Evolutionary conservation across 92 coral and sea anemone genomes (phyloP).

Genomic region (Muricea muricata): DNA sequence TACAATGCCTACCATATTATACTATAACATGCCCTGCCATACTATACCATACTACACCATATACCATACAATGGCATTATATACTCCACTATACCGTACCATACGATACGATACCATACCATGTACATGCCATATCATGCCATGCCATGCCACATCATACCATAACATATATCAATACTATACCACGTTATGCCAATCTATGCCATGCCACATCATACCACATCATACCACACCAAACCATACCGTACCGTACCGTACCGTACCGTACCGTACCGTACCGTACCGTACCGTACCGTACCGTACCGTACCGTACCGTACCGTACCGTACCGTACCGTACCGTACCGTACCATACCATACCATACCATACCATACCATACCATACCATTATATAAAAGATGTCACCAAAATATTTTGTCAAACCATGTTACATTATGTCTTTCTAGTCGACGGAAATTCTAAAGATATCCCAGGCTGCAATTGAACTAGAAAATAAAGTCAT

Average conservation of each 20-base stretch:
- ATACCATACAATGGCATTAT: too few relatives aligned
- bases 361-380: not conserved
- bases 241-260: not conserved
- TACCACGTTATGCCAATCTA: too few relatives aligned
- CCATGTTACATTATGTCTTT: not conserved
- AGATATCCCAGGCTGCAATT: not conserved
- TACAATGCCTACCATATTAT: too few relatives aligned
- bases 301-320: not conserved
- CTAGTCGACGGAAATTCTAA: slow-evolving; percentile 11
- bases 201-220: not conserved
- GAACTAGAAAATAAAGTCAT: slow-evolving; percentile 30
- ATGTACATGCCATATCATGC: too few relatives aligned
- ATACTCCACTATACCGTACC: too few relatives aligned
- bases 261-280: not conserved
- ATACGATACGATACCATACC: too few relatives aligned
- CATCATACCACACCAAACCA: not conserved
- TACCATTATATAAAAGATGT: not conserved
- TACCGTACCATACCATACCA: not conserved
- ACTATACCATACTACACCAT: too few relatives aligned
- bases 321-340: not conserved
- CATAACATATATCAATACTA: too few relatives aligned
- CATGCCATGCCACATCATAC: too few relatives aligned
- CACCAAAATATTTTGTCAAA: not conserved
- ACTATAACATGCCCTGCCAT: too few relatives aligned
- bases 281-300: not conserved